A percentile compares a stretch with the other conserved stretches of the same genome.
Conservation (phyloP, 2,113 vertebrate genomes). For the Ploceus nigricollis region DNA sequence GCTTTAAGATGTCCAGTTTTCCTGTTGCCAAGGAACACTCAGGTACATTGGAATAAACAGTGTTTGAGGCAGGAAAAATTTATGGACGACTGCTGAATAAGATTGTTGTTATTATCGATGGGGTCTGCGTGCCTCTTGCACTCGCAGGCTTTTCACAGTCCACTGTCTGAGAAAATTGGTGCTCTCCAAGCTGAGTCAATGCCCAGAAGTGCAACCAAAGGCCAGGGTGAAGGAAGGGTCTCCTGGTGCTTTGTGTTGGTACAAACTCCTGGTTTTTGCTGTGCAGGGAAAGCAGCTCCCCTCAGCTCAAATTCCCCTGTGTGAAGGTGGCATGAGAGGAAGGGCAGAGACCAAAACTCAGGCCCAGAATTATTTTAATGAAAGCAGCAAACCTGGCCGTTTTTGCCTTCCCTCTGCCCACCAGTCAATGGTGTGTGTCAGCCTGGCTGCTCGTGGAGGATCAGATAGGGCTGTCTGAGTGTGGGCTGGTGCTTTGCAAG, state of each 20-base stretch:
- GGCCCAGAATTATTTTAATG: neutral
- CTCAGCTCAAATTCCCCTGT: neutral
- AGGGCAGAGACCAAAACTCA: neutral
- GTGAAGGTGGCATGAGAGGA: neutral
- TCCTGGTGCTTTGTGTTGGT: neutral
- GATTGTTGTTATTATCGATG: neutral
- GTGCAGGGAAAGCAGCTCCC: neutral
- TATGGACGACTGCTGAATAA: neutral
- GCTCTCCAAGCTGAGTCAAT: neutral
- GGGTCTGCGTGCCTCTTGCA: neutral
- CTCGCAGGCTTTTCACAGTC: neutral
- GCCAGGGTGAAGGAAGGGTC: neutral
- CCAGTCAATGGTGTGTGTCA: neutral
- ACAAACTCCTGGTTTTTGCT: neutral
- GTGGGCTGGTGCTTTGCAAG: constrained; percentile 49
- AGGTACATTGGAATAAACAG: neutral
- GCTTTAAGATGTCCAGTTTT: neutral
- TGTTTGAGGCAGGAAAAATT: neutral
- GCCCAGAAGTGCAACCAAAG: neutral
- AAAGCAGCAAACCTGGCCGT: neutral
- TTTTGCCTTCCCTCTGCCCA: neutral
- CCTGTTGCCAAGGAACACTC: neutral
- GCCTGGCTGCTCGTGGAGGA: neutral
- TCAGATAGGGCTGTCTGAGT: neutral
- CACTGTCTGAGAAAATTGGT: neutral